phyloP scores from a whole-genome alignment of 2,888 invertebrate genomes.

The Drosophila meridiana region DNA sequence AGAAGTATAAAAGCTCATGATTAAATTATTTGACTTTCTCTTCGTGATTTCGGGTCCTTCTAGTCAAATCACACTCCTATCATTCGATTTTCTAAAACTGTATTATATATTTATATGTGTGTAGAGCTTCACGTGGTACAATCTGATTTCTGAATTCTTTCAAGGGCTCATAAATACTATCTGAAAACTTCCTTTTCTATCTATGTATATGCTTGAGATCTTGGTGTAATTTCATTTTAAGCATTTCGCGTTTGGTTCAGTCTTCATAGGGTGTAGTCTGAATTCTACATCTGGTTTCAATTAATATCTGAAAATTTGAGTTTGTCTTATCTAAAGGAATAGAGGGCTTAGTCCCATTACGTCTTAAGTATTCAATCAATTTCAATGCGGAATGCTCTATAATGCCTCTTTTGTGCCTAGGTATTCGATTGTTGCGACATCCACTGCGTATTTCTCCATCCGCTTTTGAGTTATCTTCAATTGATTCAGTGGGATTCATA shows the following conservation, averaged over 20 bases:
- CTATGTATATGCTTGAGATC: background rate
- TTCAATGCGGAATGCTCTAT: background rate
- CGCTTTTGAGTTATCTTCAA: background rate
- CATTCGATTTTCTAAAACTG: background rate
- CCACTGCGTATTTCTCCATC: background rate
- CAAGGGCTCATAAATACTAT: background rate
- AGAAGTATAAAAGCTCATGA: conserved; percentile 34
- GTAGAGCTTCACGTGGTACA: background rate
- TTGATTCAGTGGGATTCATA: background rate
- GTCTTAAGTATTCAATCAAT: background rate
- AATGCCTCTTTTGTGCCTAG: background rate
- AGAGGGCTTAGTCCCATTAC: background rate
- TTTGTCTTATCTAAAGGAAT: background rate
- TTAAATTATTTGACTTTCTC: conserved; percentile 9
- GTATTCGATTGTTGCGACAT: conserved; percentile 3
- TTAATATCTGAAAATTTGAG: background rate
- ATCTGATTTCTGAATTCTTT: background rate
- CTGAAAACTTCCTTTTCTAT: background rate
- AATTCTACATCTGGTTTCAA: background rate
- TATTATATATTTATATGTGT: background rate
- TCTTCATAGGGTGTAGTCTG: background rate
- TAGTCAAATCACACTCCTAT: background rate
- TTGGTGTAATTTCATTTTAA: background rate
- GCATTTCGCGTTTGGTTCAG: background rate
- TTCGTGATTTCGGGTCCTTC: background rate